Percentiles rank a stretch among this genome's conserved stretches.
Conservation (phyloP, 2,113 vertebrate species). For the Ia io region DNA sequence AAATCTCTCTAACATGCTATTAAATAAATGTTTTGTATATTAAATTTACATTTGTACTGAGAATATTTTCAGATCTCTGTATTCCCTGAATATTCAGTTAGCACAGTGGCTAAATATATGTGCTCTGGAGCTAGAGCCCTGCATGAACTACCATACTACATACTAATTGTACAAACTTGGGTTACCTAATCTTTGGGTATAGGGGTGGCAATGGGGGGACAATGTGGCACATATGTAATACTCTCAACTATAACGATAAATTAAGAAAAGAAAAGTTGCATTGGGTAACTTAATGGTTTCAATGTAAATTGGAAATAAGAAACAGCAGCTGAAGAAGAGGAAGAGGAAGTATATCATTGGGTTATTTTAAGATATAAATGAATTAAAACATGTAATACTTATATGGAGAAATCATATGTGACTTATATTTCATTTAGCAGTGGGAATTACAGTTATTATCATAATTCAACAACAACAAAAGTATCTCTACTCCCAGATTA, state of each 20-base stretch:
- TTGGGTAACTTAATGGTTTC: background rate
- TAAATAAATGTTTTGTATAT: background rate
- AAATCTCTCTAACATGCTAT: background rate
- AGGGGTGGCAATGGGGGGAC: too few species aligned
- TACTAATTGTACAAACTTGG: background rate
- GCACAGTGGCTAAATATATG: accelerated
- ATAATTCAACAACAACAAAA: background rate
- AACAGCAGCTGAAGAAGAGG: background rate
- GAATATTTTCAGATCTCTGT: background rate
- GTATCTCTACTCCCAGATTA: background rate
- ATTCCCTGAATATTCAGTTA: background rate
- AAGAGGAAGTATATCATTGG: background rate
- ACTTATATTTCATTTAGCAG: background rate
- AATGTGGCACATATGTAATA: too few species aligned
- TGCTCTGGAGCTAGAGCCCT: background rate
- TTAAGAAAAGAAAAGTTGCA: background rate
- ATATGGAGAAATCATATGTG: background rate
- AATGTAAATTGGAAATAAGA: background rate
- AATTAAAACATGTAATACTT: background rate
- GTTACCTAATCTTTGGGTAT: background rate
- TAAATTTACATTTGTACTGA: background rate
- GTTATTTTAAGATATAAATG: background rate
- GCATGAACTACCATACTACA: background rate
- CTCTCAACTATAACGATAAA: too few species aligned
- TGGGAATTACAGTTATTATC: background rate